A percentile compares a stretch with the other conserved stretches of the same genome.
phyloP scores from a whole-genome alignment of 2,113 vertebrate genomes.

The Noctilio leporinus region DNA sequence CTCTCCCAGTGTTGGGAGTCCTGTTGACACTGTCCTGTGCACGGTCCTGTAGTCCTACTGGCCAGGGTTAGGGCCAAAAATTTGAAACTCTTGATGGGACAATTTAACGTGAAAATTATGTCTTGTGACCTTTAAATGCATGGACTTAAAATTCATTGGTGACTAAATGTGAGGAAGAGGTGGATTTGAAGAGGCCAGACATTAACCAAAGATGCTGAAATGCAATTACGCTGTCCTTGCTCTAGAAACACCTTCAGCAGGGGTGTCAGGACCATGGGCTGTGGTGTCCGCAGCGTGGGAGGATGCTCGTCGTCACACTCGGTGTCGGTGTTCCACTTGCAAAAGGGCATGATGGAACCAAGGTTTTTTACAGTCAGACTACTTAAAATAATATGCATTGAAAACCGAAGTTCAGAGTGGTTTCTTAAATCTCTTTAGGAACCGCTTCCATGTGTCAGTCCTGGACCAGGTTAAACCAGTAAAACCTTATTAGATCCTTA shows the following conservation, averaged over 20 bases:
- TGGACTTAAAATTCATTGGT: background rate
- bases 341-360: background rate
- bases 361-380: background rate
- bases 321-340: background rate
- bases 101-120: background rate
- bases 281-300: background rate
- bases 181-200: constrained; percentile 10
- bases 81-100: background rate
- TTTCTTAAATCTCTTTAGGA: background rate
- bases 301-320: background rate
- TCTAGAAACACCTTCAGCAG: background rate
- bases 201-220: constrained; percentile 63
- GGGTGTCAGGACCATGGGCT: background rate
- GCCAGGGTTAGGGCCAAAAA: background rate
- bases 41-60: background rate
- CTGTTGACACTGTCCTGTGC: background rate
- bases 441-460: background rate
- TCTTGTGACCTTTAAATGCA: background rate
- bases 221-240: background rate
- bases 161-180: background rate
- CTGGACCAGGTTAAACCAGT: background rate
- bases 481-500: background rate
- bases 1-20: background rate
- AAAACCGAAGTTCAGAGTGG: background rate
- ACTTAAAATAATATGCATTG: background rate